These are phyloP conservation scores for Xylota sylvarum DNA, from an alignment of 2,888 invertebrate species.

Conservation along the genomic window DNA sequence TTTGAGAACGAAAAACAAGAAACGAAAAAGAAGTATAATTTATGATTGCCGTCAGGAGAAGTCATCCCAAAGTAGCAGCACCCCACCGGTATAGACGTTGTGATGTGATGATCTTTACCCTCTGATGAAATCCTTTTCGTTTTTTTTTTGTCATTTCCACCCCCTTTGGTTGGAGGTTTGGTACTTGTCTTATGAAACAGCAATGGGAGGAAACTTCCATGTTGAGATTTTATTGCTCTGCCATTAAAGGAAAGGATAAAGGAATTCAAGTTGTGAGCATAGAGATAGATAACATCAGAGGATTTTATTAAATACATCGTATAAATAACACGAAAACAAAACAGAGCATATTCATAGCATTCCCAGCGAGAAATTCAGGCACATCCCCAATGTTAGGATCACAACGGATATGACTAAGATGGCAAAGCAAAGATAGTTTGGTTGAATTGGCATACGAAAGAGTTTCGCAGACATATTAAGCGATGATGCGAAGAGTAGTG, in stretches of 20 bases:
- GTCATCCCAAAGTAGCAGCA: slow-evolving; percentile 65
- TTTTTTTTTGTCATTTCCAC: slow-evolving; percentile 56
- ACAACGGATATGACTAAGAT: slow-evolving; percentile 87
- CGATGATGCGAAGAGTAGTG: slow-evolving; percentile 91
- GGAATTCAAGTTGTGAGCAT: slow-evolving; percentile 47
- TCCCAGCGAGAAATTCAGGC: slow-evolving; percentile 83
- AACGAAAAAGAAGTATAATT: slow-evolving; percentile 55
- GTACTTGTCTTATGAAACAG: slow-evolving; percentile 50
- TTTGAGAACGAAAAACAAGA: background rate
- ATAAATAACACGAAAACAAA: slow-evolving; percentile 59
- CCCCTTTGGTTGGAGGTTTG: slow-evolving; percentile 24
- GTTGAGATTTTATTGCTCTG: slow-evolving; percentile 62
- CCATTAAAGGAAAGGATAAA: slow-evolving; percentile 70
- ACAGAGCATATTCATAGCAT: slow-evolving; percentile 75
- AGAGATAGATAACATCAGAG: slow-evolving; percentile 28
- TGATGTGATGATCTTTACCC: slow-evolving; percentile 67
- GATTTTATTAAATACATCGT: slow-evolving; percentile 62
- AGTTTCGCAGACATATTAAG: slow-evolving; percentile 91
- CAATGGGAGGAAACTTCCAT: slow-evolving; percentile 55
- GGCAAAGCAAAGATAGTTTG: slow-evolving; percentile 88
- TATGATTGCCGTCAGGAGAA: slow-evolving; percentile 61
- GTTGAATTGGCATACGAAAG: slow-evolving; percentile 90
- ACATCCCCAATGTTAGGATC: slow-evolving; percentile 90
- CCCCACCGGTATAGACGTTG: slow-evolving; percentile 51
- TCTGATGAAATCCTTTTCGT: slow-evolving; percentile 57